Percentiles rank a stretch among this genome's conserved stretches.
phyloP scores from a whole-genome alignment of 1,140 invertebrate genomes.

The Dermatophagoides farinae region DNA sequence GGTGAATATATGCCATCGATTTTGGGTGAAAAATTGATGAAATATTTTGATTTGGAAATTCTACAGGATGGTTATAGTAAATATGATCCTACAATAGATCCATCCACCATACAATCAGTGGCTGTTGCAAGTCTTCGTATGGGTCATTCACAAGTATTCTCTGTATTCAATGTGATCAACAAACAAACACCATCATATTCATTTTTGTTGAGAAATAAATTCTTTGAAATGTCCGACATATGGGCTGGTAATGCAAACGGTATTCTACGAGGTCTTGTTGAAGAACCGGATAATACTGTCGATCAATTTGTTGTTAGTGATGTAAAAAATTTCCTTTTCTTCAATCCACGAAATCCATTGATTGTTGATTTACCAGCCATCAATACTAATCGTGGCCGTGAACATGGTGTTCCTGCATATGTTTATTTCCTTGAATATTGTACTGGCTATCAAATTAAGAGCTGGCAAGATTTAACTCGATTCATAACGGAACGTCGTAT shows the following conservation, averaged over 20 bases:
- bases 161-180: conserved; percentile 12
- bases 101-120: conserved; percentile 39
- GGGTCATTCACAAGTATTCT: conserved; percentile 64
- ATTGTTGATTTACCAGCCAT: conserved; percentile 19
- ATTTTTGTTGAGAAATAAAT: conserved; percentile 9
- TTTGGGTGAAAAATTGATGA: conserved; percentile 30
- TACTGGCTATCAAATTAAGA: conserved; percentile 35
- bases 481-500: conserved; percentile 15
- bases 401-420: conserved; percentile 36
- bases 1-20: conserved; percentile 50
- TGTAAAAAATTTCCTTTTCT: conserved; percentile 52
- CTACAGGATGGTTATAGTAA: conserved; percentile 15
- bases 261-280: conserved; percentile 7
- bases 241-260: conserved; percentile 13
- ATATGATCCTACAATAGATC: conserved; percentile 36
- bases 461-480: conserved; percentile 28
- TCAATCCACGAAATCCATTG: conserved; percentile 18
- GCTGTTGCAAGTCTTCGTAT: conserved; percentile 57
- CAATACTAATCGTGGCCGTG: conserved; percentile 30
- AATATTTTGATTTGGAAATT: conserved; percentile 15
- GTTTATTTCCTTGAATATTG: conserved; percentile 43
- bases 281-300: conserved; percentile 6
- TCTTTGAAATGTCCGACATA: conserved; percentile 16
- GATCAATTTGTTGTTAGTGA: conserved; percentile 22
- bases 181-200: neutral